Evolutionary conservation across 2,888 invertebrate species (phyloP).

Genomic region (Lithodes maja): DNA sequence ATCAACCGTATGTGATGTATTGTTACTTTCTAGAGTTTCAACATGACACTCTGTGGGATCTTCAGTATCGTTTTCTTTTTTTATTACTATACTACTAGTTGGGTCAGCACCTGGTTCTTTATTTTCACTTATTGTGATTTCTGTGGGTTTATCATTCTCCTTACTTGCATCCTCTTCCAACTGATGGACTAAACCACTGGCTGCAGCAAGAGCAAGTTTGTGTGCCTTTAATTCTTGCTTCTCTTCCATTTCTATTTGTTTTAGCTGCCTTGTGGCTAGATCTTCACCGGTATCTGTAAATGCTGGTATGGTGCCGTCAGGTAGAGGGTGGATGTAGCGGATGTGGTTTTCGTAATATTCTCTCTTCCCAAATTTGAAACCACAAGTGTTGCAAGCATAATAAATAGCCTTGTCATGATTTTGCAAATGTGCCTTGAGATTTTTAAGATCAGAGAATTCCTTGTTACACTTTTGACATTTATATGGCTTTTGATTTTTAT

Average conservation of each 20-base stretch:
- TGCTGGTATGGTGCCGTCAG: conserved; percentile 46
- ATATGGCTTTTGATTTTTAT: conserved; percentile 72
- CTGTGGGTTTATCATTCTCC: conserved; percentile 40
- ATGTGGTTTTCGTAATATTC: conserved; percentile 73
- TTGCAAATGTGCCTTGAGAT: conserved; percentile 72
- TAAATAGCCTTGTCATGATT: conserved; percentile 72
- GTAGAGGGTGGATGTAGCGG: conserved; percentile 72
- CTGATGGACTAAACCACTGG: background rate
- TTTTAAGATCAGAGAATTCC: conserved; percentile 71
- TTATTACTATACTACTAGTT: conserved; percentile 5
- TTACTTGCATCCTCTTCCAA: conserved; percentile 37
- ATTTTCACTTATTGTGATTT: conserved; percentile 45
- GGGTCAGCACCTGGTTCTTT: conserved; percentile 26
- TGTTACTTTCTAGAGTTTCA: background rate
- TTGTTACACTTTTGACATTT: conserved; percentile 71
- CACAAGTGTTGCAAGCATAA: conserved; percentile 72
- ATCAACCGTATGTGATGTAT: background rate
- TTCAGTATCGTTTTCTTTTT: conserved; percentile 13
- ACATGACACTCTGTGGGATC: no score
- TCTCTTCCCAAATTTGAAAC: conserved; percentile 73
- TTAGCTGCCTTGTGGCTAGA: conserved; percentile 48
- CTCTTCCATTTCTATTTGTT: conserved; percentile 53
- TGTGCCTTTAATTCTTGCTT: conserved; percentile 24
- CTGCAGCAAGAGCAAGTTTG: background rate
- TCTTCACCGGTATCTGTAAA: conserved; percentile 50